A percentile compares a stretch with the other conserved stretches of the same genome.
Evolutionary conservation across 2,888 invertebrate genomes (phyloP).

Genomic region (Sycophila texana): DNA sequence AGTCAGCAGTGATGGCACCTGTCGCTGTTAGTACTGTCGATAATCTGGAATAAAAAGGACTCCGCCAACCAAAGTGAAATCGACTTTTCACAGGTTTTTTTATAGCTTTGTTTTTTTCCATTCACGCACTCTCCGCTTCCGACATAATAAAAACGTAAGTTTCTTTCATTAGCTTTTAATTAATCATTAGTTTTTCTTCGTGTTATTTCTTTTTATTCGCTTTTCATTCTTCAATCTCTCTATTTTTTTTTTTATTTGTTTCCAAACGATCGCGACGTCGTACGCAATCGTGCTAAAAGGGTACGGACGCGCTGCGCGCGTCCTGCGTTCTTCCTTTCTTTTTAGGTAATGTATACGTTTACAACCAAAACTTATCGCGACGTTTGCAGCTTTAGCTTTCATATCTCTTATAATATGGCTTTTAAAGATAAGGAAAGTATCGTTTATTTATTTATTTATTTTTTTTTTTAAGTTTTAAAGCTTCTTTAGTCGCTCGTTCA

Average conservation of each 20-base stretch:
- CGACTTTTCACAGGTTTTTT: slow-evolving; percentile 32
- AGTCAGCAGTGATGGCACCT: not conserved
- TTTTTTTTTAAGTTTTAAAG: slow-evolving; percentile 35
- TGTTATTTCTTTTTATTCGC: slow-evolving; percentile 28
- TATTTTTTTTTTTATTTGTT: slow-evolving; percentile 27
- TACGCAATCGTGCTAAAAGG: slow-evolving; percentile 30
- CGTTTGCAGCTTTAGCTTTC: slow-evolving; percentile 43
- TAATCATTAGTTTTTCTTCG: slow-evolving; percentile 18
- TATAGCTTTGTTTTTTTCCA: not conserved
- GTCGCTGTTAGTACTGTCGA: slow-evolving; percentile 43
- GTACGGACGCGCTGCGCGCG: slow-evolving; percentile 1
- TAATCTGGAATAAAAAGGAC: slow-evolving; percentile 42
- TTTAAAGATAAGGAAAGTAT: slow-evolving; percentile 34
- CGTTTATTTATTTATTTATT: not conserved
- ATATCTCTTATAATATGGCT: slow-evolving; percentile 33
- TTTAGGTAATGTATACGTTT: slow-evolving; percentile 23
- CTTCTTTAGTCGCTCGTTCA: slow-evolving; percentile 27
- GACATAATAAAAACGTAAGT: slow-evolving; percentile 33
- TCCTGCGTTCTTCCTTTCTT: slow-evolving; percentile 1
- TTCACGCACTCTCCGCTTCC: not conserved
- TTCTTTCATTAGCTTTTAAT: not conserved
- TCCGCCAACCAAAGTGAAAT: slow-evolving; percentile 24
- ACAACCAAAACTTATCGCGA: slow-evolving; percentile 38
- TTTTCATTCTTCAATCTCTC: slow-evolving; percentile 44
- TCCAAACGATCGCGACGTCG: slow-evolving; percentile 24